Conservation (phyloP, 2,113 vertebrate genomes). For the Podarcis cretensis region DNA sequence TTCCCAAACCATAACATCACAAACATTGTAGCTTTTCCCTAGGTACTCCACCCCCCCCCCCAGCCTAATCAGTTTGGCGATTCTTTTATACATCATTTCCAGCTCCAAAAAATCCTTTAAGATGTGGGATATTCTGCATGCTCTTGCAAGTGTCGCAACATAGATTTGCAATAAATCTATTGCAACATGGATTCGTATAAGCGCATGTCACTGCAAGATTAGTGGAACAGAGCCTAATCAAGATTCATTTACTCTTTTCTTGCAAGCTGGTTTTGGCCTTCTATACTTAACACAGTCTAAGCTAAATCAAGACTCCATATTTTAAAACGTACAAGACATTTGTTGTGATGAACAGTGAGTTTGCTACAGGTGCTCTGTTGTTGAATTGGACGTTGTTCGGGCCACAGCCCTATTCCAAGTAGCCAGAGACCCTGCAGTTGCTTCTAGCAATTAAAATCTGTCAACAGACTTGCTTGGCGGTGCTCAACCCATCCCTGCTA, state of each 20-base stretch:
- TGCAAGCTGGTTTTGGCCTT: background rate
- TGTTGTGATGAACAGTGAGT: background rate
- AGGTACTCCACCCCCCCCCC: background rate
- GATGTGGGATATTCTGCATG: background rate
- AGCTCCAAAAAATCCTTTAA: background rate
- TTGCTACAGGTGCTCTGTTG: background rate
- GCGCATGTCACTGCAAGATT: background rate
- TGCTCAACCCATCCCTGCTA: background rate
- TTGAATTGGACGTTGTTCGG: background rate
- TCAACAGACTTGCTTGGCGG: background rate
- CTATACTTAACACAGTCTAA: conserved; percentile 9
- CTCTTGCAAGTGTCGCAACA: background rate
- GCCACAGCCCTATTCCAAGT: background rate
- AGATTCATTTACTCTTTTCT: background rate
- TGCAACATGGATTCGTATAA: background rate
- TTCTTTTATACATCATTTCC: background rate
- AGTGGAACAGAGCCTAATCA: background rate
- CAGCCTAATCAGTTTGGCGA: background rate
- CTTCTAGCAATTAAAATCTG: background rate
- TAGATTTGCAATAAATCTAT: too few relatives aligned
- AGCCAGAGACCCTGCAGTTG: background rate
- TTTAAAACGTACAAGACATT: background rate
- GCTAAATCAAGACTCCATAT: background rate
- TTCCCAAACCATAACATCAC: background rate
- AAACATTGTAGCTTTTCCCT: background rate